Evolutionary conservation across 1,140 invertebrate genomes (phyloP), one percentile per base, ranked within the genome.

Genomic region (Drosophila albomicans): DNA sequence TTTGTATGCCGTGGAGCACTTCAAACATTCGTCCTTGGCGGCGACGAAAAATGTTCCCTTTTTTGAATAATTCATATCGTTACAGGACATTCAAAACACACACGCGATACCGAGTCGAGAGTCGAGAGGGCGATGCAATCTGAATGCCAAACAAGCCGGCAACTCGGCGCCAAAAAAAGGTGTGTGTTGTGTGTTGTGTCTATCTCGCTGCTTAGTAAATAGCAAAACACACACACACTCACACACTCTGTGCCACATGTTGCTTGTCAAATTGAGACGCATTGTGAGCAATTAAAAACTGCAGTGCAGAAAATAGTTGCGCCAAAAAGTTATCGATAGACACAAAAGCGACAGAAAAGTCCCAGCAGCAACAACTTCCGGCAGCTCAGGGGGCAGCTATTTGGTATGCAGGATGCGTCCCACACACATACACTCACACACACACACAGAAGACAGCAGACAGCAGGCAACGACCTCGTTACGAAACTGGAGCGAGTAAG

Each of bases 1-100:
- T 91, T 91, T 85, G 80, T 91, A 91, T 91, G 82, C 84, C 82
- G 82, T 90, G 81, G 81, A 81, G 57, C 76, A 75, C 72, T 89
- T 89, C 81, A 85, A 89, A 89, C 79, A 81, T 89, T 91, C 91
- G 91, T 92, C 91, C 91, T 92, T 92, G 91, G 80, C 87, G 85
- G 81, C 86, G 65, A 73, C 81, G 81, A 85, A 81, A 87, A 86
- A 76, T 86, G 58, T 72, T 88, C 54, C 63, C 32, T 81, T 61
- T 92, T 92, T 91, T 92, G 91, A 92, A 92, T 92, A 91, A 92
- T 92, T 92, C 91, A 92, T 92, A 89, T 89, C 82, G 82, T 77
- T 79, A 79, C 91, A 91, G 85, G 87, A 91, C 90, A 92, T 91
- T 91, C 91, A 91, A 91, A 91, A 91, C 82, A 91, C 91, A 87